Base-by-base conservation (phyloP, 2,888 invertebrate genomes). In the Drosophila siamana region DNA sequence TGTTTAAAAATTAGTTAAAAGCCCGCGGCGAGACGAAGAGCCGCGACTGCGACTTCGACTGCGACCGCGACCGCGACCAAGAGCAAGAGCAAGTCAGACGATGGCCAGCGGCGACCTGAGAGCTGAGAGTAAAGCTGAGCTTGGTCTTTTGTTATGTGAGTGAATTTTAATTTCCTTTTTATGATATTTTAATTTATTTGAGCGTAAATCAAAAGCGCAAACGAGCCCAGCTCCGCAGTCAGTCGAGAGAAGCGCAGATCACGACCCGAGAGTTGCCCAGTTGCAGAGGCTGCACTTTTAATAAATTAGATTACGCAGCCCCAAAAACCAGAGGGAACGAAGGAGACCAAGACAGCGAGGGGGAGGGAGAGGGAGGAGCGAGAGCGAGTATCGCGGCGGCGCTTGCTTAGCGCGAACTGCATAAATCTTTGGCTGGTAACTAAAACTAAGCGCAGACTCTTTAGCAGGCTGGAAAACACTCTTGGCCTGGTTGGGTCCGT, bases 161-260 rank as follows among this genome's bases (percentile, higher is more conserved):
- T 88, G 89, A 90, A 90, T 89, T 90, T 90, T 90, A 90, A 90
- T 90, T 90, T 90, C 89, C 89, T 89, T 89, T 90, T 90, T 90
- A 90, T 90, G 88, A 90, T 90, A 90, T 90, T 90, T 90, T 90
- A 90, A 90, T 90, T 90, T 90, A 90, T 90, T 90, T 90, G 79
- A 80, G 84, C 89, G 89, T 90, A 90, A 90, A 90, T 90, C 90
- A 90, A 87, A 82, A 80, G 74, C 84, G 81, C 69, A 86, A 90
- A 90, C 88, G 82, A 86, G 83, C 69, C 71, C 57, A 46, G 47
- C 67, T 64, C 59, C 65, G 46, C 69, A 68, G 75, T 56, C 55
- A 33, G 33, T 33, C 33, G 33, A 33, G 19, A 43, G 44, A 44
- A 26, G 22, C 22, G 19, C 19, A 48, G 43, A 30, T 30, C 11